Base-by-base conservation (phyloP, 2,797 vertebrate species). In the Coracias cyanogaster region DNA sequence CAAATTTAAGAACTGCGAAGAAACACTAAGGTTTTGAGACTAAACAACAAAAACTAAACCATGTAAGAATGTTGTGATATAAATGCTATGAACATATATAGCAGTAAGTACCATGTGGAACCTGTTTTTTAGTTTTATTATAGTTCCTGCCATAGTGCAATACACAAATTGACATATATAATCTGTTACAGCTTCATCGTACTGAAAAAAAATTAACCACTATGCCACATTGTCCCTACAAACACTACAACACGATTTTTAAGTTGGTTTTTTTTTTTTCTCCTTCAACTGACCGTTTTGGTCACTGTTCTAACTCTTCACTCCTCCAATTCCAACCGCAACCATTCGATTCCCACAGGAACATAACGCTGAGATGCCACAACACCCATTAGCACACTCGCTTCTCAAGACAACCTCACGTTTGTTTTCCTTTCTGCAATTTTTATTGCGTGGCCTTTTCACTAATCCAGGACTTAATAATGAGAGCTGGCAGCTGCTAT, bases 401-500 rank as follows among this genome's bases (percentile, higher is more conserved):
- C 21, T 49, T 28, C 77, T 79, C 54, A 45, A 8, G 26, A 22
- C 28, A 74, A 62, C 62, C 58, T 71, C 17, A 43, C 4, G 4
- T 71, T 41, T 39, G 15, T n/a, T 92, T 69, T 55, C 77, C 51
- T 84, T 72, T 58, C 54, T 58, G 13, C n/a, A 43, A 12, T 55
- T 92, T 83, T 82, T 81, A 69, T 51, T 89, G 46, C 2, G 0
- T 45, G 74, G 74, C 74, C 78, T 89, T 95, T 95, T 49, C 65
- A 20, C 55, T 87, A 85, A 85, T 67, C 71, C 57, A 39, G 52
- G 48, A 31, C 45, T 92, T 87, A 74, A 41, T 55, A 72, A 48
- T 12, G 60, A 52, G 60, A 82, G 52, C 57, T 67, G 45, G 55
- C 48, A 93, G 66, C 24, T 60, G 26, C 35, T 91, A 10, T 25